Evolutionary conservation across 2,113 vertebrate genomes (phyloP).

Genomic region (Leucosticte australis): DNA sequence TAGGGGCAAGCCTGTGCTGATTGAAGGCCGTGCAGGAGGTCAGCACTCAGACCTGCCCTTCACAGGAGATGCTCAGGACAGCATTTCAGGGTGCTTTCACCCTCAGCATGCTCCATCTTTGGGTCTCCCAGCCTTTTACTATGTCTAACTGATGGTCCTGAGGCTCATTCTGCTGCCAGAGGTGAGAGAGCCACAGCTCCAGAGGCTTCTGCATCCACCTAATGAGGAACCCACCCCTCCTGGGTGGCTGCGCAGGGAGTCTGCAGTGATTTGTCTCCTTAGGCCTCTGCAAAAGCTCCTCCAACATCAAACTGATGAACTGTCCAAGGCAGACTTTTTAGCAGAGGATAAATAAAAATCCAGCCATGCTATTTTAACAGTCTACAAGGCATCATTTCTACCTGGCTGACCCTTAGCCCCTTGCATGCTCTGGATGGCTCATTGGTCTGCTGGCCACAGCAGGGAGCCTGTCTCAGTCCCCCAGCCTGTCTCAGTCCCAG

Average conservation of each 20-base stretch:
- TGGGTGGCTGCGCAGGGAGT: neutral
- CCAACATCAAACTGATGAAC: neutral
- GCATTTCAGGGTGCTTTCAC: neutral
- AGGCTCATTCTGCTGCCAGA: neutral
- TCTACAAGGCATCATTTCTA: neutral
- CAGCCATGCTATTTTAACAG: neutral
- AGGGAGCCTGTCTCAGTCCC: neutral
- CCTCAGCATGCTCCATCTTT: neutral
- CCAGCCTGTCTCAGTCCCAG: neutral
- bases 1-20: neutral
- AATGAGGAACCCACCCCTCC: neutral
- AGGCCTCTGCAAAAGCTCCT: neutral
- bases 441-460: neutral
- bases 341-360: neutral
- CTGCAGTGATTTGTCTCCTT: neutral
- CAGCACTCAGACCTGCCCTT: rapidly evolving
- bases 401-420: neutral
- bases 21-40: rapidly evolving
- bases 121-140: neutral
- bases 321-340: neutral
- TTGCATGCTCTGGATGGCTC: neutral
- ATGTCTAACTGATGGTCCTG: neutral
- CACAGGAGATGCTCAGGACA: neutral
- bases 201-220: neutral
- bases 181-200: neutral